Evolutionary conservation across 2,113 vertebrate genomes (phyloP).

Genomic region (Lates calcarifer): DNA sequence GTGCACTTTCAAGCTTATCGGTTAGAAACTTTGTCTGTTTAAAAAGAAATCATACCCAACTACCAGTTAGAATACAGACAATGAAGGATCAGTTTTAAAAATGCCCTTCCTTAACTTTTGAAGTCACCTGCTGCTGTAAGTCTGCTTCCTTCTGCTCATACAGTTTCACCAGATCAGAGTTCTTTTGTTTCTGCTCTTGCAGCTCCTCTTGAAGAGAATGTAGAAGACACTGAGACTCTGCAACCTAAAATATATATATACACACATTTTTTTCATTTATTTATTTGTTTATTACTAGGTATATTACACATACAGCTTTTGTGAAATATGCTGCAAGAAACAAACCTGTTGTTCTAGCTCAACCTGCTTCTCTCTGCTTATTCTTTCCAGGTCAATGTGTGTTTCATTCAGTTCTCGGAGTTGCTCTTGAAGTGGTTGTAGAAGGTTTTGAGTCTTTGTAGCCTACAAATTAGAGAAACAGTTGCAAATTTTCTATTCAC

Average conservation of each 20-base stretch:
- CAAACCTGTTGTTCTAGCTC: constrained; percentile 50
- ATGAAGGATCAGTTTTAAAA: neutral
- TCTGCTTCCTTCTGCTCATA: constrained; percentile 42
- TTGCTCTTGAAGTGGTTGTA: constrained; percentile 38
- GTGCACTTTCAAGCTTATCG: constrained; percentile 46
- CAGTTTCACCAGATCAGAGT: neutral
- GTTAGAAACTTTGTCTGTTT: constrained; percentile 15
- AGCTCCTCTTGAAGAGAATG: constrained; percentile 34
- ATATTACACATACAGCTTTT: neutral
- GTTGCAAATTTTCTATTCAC: neutral
- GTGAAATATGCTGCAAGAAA: no score
- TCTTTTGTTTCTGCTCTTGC: constrained; percentile 18
- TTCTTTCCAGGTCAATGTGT: constrained; percentile 3
- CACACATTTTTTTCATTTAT: no score
- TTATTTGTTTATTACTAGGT: no score
- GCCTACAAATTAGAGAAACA: neutral
- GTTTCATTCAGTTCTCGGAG: constrained; percentile 33
- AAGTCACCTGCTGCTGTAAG: constrained; percentile 27
- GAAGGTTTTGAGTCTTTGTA: constrained; percentile 9
- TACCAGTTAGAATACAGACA: neutral
- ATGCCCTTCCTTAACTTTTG: neutral
- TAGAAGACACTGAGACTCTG: constrained; percentile 9
- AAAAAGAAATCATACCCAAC: neutral
- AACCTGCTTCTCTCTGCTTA: constrained; percentile 6
- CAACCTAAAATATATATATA: constrained; percentile 49